These are phyloP conservation scores for Luscinia luscinia DNA, from an alignment of 2,797 vertebrate genomes.

Conservation along the genomic window DNA sequence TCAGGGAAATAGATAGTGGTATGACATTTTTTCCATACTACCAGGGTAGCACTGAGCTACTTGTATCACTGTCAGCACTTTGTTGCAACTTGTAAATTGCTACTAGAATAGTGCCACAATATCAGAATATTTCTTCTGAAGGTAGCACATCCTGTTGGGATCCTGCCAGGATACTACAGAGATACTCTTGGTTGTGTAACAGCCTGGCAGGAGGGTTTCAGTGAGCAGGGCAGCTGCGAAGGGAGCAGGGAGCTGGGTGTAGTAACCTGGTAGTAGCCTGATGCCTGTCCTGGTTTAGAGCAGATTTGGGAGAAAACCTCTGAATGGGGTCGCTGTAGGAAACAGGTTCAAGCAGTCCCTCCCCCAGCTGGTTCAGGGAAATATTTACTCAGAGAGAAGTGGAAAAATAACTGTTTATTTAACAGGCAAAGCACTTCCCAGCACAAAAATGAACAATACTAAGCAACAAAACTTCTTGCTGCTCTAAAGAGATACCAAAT, in stretches of 20 bases:
- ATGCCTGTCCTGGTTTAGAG: not conserved
- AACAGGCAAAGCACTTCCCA: no score
- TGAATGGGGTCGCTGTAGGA: no score
- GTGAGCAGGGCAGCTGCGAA: accelerated
- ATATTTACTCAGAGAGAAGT: no score
- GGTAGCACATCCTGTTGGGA: not conserved
- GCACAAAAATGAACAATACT: no score
- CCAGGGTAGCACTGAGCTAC: not conserved
- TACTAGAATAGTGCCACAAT: not conserved
- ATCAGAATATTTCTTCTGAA: not conserved
- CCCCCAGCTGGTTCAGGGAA: no score
- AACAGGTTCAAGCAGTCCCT: no score
- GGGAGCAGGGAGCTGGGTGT: accelerated
- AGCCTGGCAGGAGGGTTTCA: not conserved
- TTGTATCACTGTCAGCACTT: not conserved
- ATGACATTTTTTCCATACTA: accelerated
- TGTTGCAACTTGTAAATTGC: not conserved
- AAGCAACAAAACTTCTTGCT: no score
- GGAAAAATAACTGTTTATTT: no score
- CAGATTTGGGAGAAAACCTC: no score
- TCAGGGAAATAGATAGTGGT: not conserved
- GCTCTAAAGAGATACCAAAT: no score
- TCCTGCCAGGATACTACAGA: not conserved
- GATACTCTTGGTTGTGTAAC: not conserved
- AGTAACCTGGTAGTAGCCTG: not conserved